phyloP scores from a whole-genome alignment of 2,113 vertebrate genomes.

The Epinephelus lanceolatus region DNA sequence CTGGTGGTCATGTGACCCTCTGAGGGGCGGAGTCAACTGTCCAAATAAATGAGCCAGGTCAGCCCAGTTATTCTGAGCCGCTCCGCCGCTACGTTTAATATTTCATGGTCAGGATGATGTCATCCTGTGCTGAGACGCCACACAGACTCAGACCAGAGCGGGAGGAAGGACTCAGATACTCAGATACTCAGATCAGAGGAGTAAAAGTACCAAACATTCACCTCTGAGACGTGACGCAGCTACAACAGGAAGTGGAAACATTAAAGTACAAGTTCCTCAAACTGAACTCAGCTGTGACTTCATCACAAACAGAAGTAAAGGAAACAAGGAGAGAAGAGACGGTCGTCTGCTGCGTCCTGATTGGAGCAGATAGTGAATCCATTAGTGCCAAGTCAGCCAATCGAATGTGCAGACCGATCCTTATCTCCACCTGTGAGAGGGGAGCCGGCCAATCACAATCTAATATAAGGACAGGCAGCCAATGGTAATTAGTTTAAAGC shows the following conservation, averaged over 20 bases:
- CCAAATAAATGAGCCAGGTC: conserved; percentile 33
- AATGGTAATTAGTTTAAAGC: conserved; percentile 72
- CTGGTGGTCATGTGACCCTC: not conserved
- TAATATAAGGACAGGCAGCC: conserved; percentile 62
- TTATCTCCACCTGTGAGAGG: conserved; percentile 57
- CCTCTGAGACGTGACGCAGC: too few species aligned
- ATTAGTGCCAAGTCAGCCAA: conserved; percentile 67
- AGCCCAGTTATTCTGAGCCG: conserved; percentile 54
- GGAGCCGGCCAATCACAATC: conserved; percentile 66
- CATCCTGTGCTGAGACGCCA: conserved; percentile 31
- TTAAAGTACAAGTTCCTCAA: not conserved
- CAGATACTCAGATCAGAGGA: too few species aligned
- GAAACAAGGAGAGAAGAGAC: not conserved
- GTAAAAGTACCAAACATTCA: not conserved
- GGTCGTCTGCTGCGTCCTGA: not conserved
- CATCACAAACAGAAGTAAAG: too few species aligned
- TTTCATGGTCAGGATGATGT: conserved; percentile 72
- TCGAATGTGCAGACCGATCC: conserved; percentile 39
- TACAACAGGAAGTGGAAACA: too few species aligned
- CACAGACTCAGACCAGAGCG: not conserved
- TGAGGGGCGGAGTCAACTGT: conserved; percentile 3
- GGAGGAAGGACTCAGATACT: not conserved
- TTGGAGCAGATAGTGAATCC: conserved; percentile 58
- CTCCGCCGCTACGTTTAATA: conserved; percentile 57
- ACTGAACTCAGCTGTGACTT: not conserved